Percentiles rank a stretch among this genome's conserved stretches.
Conservation (phyloP, 2,888 invertebrate genomes). For the Leucozona laternaria region DNA sequence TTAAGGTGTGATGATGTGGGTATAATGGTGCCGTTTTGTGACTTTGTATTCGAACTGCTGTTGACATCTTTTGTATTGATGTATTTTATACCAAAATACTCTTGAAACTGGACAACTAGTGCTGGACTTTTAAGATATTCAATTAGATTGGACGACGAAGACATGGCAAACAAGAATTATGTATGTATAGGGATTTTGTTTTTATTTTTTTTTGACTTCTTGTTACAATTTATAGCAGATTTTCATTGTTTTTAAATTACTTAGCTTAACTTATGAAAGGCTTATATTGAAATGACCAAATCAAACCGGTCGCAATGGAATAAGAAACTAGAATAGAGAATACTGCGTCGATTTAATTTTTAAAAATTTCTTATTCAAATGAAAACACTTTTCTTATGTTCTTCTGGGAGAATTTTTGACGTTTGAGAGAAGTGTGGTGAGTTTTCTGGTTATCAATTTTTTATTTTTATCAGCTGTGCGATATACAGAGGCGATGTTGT, state of each 20-base stretch:
- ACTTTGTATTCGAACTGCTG: constrained; percentile 9
- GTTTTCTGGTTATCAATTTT: neutral
- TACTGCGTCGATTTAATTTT: neutral
- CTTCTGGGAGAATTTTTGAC: constrained; percentile 24
- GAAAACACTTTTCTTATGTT: constrained; percentile 42
- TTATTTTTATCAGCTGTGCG: constrained; percentile 6
- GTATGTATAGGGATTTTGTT: neutral
- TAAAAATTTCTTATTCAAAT: constrained; percentile 1
- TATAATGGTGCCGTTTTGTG: constrained; percentile 81
- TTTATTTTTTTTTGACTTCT: neutral
- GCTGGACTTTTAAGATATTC: constrained; percentile 90
- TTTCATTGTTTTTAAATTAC: constrained; percentile 33
- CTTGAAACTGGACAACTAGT: constrained; percentile 91
- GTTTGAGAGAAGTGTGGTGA: constrained; percentile 28
- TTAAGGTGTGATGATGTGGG: constrained; percentile 84
- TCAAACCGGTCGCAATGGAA: neutral
- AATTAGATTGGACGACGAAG: constrained; percentile 81
- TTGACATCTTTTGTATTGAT: constrained; percentile 9
- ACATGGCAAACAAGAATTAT: constrained; percentile 38
- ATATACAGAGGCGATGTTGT: neutral
- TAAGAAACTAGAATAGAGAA: neutral
- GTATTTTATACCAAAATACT: constrained; percentile 90
- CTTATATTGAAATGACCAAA: constrained; percentile 2
- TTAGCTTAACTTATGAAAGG: constrained; percentile 4
- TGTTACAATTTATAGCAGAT: constrained; percentile 30